Evolutionary conservation across 2,797 vertebrate species (phyloP).

Genomic region (Hylomyscus alleni): DNA sequence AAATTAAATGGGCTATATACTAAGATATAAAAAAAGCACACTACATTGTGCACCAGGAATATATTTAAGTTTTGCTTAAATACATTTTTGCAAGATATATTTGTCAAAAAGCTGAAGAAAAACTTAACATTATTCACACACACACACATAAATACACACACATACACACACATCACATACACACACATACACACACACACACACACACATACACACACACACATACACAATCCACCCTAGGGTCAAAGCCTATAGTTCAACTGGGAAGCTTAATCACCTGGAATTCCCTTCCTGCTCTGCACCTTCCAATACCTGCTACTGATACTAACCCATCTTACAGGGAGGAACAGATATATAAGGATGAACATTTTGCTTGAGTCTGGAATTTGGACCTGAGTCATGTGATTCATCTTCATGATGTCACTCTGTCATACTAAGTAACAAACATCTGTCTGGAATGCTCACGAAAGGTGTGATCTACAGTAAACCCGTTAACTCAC

Average conservation of each 20-base stretch:
- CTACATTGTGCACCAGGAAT: neutral
- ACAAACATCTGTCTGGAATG: neutral
- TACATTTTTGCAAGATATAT: too few species aligned
- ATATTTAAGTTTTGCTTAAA: neutral
- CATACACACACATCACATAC: neutral
- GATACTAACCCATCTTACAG: neutral
- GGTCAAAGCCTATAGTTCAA: neutral
- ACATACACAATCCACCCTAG: neutral
- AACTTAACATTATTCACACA: neutral
- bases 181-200: neutral
- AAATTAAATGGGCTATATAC: neutral
- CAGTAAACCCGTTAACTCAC: neutral
- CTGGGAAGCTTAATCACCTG: neutral
- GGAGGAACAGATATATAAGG: neutral
- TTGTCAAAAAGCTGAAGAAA: neutral
- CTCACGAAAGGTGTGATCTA: neutral
- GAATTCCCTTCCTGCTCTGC: neutral
- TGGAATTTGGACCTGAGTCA: conserved; percentile 1
- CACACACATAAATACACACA: neutral
- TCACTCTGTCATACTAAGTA: neutral
- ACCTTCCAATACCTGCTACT: neutral
- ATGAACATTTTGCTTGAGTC: neutral
- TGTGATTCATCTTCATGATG: neutral
- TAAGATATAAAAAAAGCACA: neutral
- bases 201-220: neutral